phyloP scores from a whole-genome alignment of 2,797 vertebrate genomes.

The Karalla daura region DNA sequence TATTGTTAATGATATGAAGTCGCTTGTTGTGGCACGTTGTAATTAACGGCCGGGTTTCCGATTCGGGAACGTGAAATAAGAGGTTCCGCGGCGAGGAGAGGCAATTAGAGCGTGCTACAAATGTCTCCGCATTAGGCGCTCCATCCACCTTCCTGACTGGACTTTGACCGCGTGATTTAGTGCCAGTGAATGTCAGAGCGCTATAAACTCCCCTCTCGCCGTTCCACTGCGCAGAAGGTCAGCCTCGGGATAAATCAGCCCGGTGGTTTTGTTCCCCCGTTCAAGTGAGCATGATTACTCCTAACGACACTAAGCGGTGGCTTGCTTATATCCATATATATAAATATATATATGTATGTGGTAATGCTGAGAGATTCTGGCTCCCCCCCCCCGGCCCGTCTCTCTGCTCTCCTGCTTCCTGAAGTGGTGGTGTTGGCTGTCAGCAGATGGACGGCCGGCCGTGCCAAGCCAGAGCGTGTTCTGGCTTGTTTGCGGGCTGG shows the following conservation, averaged over 20 bases:
- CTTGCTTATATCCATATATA: constrained; percentile 61
- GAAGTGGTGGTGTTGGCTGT: constrained; percentile 59
- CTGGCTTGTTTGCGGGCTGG: constrained; percentile 84
- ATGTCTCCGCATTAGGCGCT: constrained; percentile 44
- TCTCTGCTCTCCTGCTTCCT: constrained; percentile 68
- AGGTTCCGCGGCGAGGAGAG: constrained; percentile 52
- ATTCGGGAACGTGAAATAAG: constrained; percentile 63
- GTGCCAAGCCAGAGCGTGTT: constrained; percentile 83
- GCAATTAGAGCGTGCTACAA: constrained; percentile 61
- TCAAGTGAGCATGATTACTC: constrained; percentile 81
- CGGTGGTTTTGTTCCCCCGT: constrained; percentile 66
- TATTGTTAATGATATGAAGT: constrained; percentile 85
- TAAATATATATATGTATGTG: no score
- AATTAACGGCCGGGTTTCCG: constrained; percentile 78
- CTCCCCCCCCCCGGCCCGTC: constrained; percentile 52
- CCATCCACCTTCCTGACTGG: constrained; percentile 46
- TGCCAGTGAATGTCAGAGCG: constrained; percentile 65
- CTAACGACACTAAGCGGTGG: constrained; percentile 75
- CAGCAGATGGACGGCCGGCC: constrained; percentile 83
- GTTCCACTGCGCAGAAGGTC: constrained; percentile 67
- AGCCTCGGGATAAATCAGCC: constrained; percentile 70
- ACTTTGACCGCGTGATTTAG: constrained; percentile 74
- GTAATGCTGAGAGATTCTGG: constrained; percentile 65
- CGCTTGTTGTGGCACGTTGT: constrained; percentile 82
- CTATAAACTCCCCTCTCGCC: constrained; percentile 61